These are phyloP conservation scores for Amblyopsis hoosieri DNA, from an alignment of 2,797 vertebrate species.

Conservation along the genomic window DNA sequence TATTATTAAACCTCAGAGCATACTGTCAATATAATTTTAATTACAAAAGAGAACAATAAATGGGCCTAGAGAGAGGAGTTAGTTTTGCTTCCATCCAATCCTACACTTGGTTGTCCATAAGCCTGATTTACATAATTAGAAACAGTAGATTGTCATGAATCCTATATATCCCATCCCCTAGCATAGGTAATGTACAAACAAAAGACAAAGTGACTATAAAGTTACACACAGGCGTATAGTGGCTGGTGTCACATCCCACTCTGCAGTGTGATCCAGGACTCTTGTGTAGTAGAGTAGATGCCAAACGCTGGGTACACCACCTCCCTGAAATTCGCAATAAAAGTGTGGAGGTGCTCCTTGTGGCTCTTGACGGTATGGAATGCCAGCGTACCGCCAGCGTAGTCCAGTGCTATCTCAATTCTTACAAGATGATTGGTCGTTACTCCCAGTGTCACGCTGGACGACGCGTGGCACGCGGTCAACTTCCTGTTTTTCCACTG, in stretches of 20 bases:
- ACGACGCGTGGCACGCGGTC: slow-evolving; percentile 67
- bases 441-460: slow-evolving; percentile 54
- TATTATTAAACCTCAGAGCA: too few relatives aligned
- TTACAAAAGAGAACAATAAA: too few relatives aligned
- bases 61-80: too few relatives aligned
- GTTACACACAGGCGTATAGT: background rate
- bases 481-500: slow-evolving; percentile 79
- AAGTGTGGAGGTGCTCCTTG: slow-evolving; percentile 73
- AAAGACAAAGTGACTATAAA: background rate
- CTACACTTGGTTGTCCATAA: too few relatives aligned
- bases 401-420: slow-evolving; percentile 73
- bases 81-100: too few relatives aligned
- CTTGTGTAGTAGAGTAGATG: slow-evolving; percentile 69
- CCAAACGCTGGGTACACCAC: slow-evolving; percentile 72
- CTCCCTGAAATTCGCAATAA: slow-evolving; percentile 68
- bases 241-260: slow-evolving; percentile 25
- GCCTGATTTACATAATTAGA: too few relatives aligned
- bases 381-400: slow-evolving; percentile 60
- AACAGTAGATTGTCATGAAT: too few relatives aligned
- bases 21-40: too few relatives aligned
- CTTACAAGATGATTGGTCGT: slow-evolving; percentile 31
- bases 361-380: slow-evolving; percentile 62
- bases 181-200: too few relatives aligned
- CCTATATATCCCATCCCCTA: too few relatives aligned
- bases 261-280: slow-evolving; percentile 77